phyloP scores from a whole-genome alignment of 1,140 invertebrate genomes.

The Drosophila lacteicornis region DNA sequence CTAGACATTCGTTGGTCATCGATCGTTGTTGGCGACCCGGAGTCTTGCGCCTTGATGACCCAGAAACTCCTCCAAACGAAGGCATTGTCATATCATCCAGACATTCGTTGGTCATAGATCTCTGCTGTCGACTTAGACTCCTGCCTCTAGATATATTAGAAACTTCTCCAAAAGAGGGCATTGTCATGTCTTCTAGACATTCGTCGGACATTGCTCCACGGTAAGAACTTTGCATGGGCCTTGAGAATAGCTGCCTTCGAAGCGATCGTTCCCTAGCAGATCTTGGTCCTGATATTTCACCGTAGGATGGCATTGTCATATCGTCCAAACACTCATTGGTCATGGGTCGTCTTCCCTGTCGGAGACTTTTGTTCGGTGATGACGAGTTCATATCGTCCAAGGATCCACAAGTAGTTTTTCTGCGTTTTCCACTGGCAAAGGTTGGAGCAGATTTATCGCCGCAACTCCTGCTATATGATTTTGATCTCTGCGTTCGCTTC shows the following conservation, averaged over 20 bases:
- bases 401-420: background rate
- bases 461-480: background rate
- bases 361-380: background rate
- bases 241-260: background rate
- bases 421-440: background rate
- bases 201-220: conserved; percentile 5
- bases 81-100: conserved; percentile 16
- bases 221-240: background rate
- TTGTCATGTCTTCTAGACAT: conserved; percentile 13
- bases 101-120: background rate
- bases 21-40: background rate
- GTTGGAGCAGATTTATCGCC: background rate
- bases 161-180: conserved; percentile 3
- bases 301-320: conserved; percentile 14
- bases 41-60: background rate
- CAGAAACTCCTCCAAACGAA: background rate
- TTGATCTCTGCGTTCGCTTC: conserved; percentile 8
- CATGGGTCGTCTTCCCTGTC: background rate
- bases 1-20: conserved; percentile 25
- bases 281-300: background rate
- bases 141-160: background rate
- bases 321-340: conserved; percentile 13
- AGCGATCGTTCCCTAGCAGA: background rate
- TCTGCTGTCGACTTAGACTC: background rate
- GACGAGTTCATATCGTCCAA: conserved; percentile 11